These are phyloP conservation scores for Leptodirus hochenwartii DNA, from an alignment of 2,888 invertebrate genomes.

Conservation along the genomic window DNA sequence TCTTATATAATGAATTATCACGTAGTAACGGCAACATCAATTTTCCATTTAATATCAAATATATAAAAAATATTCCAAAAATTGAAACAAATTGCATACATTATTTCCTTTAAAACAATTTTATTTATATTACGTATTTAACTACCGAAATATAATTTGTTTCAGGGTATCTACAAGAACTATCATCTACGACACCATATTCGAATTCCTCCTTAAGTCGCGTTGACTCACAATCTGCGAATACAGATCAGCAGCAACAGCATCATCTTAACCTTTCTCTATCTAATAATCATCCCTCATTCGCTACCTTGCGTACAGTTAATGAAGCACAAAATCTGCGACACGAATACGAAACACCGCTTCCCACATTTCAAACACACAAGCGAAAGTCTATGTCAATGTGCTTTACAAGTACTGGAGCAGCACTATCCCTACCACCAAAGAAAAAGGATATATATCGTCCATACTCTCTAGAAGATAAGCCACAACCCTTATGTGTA, in stretches of 20 bases:
- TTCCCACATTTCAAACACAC: constrained; percentile 22
- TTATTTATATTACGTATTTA: no score
- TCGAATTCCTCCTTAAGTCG: constrained; percentile 57
- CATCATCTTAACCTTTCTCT: constrained; percentile 9
- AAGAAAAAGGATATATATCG: constrained; percentile 85
- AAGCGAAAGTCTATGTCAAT: constrained; percentile 61
- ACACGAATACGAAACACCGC: constrained; percentile 22
- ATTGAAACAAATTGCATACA: no score
- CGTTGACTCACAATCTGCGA: constrained; percentile 33
- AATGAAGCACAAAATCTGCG: constrained; percentile 28
- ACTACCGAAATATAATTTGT: constrained; percentile 19
- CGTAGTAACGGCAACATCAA: no score
- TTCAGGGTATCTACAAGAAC: constrained; percentile 61
- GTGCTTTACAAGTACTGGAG: constrained; percentile 73
- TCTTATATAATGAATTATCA: no score
- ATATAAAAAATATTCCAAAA: no score
- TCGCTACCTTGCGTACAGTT: constrained; percentile 34
- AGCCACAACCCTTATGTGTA: constrained; percentile 25
- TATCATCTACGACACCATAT: constrained; percentile 58
- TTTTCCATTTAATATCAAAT: no score
- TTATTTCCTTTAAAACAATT: no score
- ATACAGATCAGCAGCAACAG: constrained; percentile 8
- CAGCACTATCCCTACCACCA: constrained; percentile 67
- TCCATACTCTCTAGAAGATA: constrained; percentile 65
- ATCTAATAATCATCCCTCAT: constrained; percentile 29